Conservation (phyloP, 2,797 vertebrate genomes). For the Acomys russatus region DNA sequence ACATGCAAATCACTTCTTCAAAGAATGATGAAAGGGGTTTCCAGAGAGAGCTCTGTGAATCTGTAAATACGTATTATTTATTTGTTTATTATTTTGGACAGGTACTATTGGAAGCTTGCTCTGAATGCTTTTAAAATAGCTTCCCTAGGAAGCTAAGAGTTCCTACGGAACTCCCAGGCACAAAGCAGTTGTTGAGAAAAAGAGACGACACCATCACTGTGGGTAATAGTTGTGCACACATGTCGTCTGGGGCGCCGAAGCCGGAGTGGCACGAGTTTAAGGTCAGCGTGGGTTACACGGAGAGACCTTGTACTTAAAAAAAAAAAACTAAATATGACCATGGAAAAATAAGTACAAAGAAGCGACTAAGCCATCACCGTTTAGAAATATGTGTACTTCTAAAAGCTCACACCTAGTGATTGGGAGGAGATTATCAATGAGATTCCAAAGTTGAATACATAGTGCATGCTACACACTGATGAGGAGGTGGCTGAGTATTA, state of each 20-base stretch:
- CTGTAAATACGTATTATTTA: slow-evolving; percentile 61
- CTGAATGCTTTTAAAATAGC: slow-evolving; percentile 84
- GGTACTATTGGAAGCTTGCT: slow-evolving; percentile 79
- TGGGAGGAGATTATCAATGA: slow-evolving; percentile 84
- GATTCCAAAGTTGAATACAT: slow-evolving; percentile 80
- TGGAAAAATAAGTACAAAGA: slow-evolving; percentile 87
- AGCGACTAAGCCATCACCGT: slow-evolving; percentile 85
- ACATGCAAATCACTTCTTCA: slow-evolving; percentile 14
- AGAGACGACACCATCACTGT: background rate
- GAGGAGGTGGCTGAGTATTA: slow-evolving; percentile 33
- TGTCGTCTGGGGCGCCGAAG: background rate
- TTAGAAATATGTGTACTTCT: slow-evolving; percentile 82
- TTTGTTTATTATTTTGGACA: slow-evolving; percentile 75
- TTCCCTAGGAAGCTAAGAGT: slow-evolving; percentile 81
- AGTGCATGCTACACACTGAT: background rate
- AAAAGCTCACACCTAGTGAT: slow-evolving; percentile 78
- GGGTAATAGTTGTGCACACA: background rate
- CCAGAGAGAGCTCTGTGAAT: slow-evolving; percentile 71
- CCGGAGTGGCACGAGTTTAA: background rate
- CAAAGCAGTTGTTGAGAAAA: slow-evolving; percentile 86
- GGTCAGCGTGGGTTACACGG: background rate
- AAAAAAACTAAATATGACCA: slow-evolving; percentile 74
- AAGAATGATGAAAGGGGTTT: slow-evolving; percentile 13
- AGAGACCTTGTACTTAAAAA: background rate
- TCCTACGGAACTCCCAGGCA: slow-evolving; percentile 81